These are phyloP conservation scores for Camponotus vicinus DNA, from an alignment of 1,140 invertebrate species.

Conservation along the genomic window DNA sequence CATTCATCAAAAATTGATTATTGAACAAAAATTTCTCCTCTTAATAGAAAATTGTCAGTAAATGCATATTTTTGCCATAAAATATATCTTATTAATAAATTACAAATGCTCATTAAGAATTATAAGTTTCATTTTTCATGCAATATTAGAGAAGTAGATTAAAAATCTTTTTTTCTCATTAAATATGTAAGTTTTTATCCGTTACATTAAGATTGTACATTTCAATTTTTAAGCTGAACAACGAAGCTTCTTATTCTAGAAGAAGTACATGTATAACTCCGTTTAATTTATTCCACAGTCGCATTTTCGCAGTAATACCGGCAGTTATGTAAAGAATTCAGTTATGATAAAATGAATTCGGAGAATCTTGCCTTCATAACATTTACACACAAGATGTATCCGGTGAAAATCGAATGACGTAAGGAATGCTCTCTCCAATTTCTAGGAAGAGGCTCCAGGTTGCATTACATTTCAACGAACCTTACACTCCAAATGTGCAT, in stretches of 20 bases:
- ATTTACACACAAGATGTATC: not conserved
- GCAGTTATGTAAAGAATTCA: constrained; percentile 23
- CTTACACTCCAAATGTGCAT: not conserved
- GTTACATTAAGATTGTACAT: not conserved
- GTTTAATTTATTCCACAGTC: constrained; percentile 31
- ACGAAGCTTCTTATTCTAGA: not conserved
- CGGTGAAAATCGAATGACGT: constrained; percentile 63
- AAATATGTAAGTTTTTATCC: not conserved
- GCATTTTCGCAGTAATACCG: constrained; percentile 5
- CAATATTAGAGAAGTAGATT: not conserved
- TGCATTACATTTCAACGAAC: constrained; percentile 44
- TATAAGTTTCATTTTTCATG: not conserved
- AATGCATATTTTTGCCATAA: constrained; percentile 7
- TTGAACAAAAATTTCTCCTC: constrained; percentile 10
- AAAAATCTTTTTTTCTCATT: constrained; percentile 8
- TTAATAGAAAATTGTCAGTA: not conserved
- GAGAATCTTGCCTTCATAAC: not conserved
- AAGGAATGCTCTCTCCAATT: constrained; percentile 69
- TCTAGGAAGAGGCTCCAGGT: constrained; percentile 54
- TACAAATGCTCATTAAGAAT: not conserved
- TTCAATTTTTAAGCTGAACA: constrained; percentile 25
- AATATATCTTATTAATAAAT: constrained; percentile 8
- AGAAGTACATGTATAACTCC: not conserved
- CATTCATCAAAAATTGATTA: not conserved
- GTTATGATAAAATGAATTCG: constrained; percentile 28